Evolutionary conservation across 2,888 invertebrate genomes (phyloP).

Genomic region (Lepidonotus clava): DNA sequence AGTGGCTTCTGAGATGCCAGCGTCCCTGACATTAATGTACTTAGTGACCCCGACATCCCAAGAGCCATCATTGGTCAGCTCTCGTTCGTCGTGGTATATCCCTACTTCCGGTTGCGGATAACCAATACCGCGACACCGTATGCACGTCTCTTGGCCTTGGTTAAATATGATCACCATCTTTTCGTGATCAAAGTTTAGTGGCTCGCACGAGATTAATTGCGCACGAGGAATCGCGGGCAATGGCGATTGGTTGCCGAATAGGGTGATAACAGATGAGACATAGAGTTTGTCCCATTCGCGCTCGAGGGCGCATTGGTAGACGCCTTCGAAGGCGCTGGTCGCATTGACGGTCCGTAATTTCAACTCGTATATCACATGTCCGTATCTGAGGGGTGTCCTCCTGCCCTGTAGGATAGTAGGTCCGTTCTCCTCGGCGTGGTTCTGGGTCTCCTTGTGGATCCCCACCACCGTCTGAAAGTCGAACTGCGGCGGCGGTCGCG

Average conservation of each 20-base stretch:
- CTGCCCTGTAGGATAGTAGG: slow-evolving; percentile 40
- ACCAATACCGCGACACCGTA: slow-evolving; percentile 52
- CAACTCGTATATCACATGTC: slow-evolving; percentile 52
- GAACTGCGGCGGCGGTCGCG: slow-evolving; percentile 30
- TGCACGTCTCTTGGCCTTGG: slow-evolving; percentile 54
- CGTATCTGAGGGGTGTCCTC: slow-evolving; percentile 8
- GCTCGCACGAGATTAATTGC: slow-evolving; percentile 48
- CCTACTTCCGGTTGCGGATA: slow-evolving; percentile 46
- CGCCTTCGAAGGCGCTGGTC: slow-evolving; percentile 18
- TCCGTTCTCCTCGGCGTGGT: slow-evolving; percentile 53
- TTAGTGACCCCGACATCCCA: slow-evolving; percentile 56
- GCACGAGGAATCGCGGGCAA: slow-evolving; percentile 43
- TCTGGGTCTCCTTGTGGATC: slow-evolving; percentile 53
- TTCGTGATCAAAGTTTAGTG: slow-evolving; percentile 29
- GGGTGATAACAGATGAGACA: slow-evolving; percentile 41
- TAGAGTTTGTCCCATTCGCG: slow-evolving; percentile 44
- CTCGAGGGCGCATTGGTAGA: slow-evolving; percentile 50
- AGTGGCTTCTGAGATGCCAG: slow-evolving; percentile 60
- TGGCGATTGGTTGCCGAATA: slow-evolving; percentile 26
- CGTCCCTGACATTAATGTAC: slow-evolving; percentile 62
- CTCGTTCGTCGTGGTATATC: slow-evolving; percentile 26
- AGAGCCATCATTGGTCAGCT: not conserved
- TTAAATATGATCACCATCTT: slow-evolving; percentile 31
- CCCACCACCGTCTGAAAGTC: slow-evolving; percentile 49
- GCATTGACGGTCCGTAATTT: slow-evolving; percentile 42